phyloP scores from a whole-genome alignment of 2,888 invertebrate species.

The Nesidiocoris tenuis region DNA sequence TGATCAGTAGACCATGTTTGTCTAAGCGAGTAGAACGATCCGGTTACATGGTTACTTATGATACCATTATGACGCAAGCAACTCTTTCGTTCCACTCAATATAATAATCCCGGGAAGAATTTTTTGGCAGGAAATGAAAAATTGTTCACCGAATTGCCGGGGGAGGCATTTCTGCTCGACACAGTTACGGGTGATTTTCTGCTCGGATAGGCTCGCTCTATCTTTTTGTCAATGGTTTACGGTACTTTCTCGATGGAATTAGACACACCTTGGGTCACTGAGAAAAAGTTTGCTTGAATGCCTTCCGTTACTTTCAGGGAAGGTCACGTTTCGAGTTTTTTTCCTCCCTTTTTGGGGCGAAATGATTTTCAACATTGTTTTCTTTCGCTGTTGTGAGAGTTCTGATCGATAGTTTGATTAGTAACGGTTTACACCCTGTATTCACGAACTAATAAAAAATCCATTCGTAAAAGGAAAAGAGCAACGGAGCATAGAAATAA shows the following conservation, averaged over 20 bases:
- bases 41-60: too few species aligned
- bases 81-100: neutral
- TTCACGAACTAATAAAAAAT: neutral
- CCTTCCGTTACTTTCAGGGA: neutral
- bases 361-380: neutral
- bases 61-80: neutral
- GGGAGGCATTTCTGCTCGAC: neutral
- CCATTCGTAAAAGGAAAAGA: neutral
- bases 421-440: neutral
- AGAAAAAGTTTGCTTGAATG: neutral
- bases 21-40: too few species aligned
- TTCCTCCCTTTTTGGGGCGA: neutral
- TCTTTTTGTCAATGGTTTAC: conserved; percentile 29
- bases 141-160: neutral
- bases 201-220: conserved; percentile 26
- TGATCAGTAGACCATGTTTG: too few species aligned
- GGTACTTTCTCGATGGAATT: conserved; percentile 34
- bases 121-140: neutral
- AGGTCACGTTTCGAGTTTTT: neutral
- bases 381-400: neutral
- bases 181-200: conserved; percentile 33
- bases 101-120: neutral
- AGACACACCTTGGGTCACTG: conserved; percentile 2
- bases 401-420: neutral
- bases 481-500: neutral